Evolutionary conservation across 1,140 invertebrate genomes (phyloP), one percentile per base, ranked within the genome.

Genomic region (Himalopsyche phryganea): DNA sequence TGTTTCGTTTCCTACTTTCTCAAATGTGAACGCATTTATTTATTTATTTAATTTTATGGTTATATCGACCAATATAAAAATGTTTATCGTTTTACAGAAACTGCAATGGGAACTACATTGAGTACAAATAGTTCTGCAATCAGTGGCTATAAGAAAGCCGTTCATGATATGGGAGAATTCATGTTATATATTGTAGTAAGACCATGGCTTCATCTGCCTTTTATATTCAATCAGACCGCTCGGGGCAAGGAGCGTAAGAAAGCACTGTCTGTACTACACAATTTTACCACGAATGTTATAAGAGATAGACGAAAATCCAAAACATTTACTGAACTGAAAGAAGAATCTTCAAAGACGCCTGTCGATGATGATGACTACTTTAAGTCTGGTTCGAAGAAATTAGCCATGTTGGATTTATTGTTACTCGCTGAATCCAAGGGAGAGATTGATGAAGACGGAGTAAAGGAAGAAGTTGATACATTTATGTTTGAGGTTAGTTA

Each of bases 381-480:
- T 3, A 17, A 35, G 23, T 33, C 50, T 11, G 61, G 41, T 6
- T 70, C 68, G 57, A 61, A 52, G 36, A 53, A 58, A 19, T 48
- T 65, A 28, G 69, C 69, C 10, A 69, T 73, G 68, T 50, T 73
- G 15, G 72, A 74, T 62, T 49, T 74, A 9, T 58, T 93, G 6
- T 71, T 92, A 5, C 74, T 82, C 61, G 76, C 79, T 20, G 80
- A 82, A 55, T 71, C 76, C 36, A 70, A 78, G 40, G 74, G 80
- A 19, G 77, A 73, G 36, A 78, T 83, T 35, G 82, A 72, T 40
- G 77, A 88, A 61, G 53, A 75, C 15, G 88, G 89, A 54, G 89
- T 93, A 35, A 79, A 83, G 58, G 89, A 92, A 68, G 90, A 92
- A 79, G 88, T 91, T 4, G 88, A 91, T 68, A 91, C 88, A 0